Evolutionary conservation across 2,113 vertebrate genomes (phyloP), one percentile per base, ranked within the genome.

Genomic region (Syngnathus scovelli): DNA sequence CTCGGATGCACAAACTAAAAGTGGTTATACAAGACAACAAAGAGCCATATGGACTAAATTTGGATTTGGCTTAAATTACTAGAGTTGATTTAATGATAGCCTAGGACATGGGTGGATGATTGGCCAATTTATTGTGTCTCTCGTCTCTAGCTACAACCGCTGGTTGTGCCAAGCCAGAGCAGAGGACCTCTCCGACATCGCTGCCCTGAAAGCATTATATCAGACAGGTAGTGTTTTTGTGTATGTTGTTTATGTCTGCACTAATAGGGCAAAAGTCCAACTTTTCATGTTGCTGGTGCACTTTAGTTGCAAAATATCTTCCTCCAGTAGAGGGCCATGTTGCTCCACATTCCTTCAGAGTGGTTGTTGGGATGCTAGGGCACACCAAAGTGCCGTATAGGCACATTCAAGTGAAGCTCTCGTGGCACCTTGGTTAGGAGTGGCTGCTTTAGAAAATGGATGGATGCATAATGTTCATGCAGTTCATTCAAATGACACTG

Each of bases 151-250:
- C 87, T 99, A 99, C 59, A 94, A 94, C 77, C 96, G 96, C 71
- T 98, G 96, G 96, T 84, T 99, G 72, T 95, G 94, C 85, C 93
- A 92, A 86, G 97, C 97, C 61, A 92, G 96, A 89, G 93, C 95
- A 36, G 97, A 98, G 71, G 97, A 99, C 76, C 91, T 99, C 44
- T 98, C 97, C 2, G 97, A 98, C 86, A 92, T 99, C 68, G 97
- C 97, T 58, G 95, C 96, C 6, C 90, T 99, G 55, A 99, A 98
- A 87, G 97, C 97, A 6, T 91, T 99, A 74, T 99, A 99, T 87
- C 96, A 98, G 78, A 98, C 97, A 44, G 97, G 97, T 98, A 77
- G 27, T 36, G 13, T 58, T 36, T 52, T 52, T 78, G 92, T 81
- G 66, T 21, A 9, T 8, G 3, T 61, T 21, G 13, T 41, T 13